These are phyloP conservation scores for Callinectes sapidus DNA, from an alignment of 2,888 invertebrate genomes.

Conservation along the genomic window DNA sequence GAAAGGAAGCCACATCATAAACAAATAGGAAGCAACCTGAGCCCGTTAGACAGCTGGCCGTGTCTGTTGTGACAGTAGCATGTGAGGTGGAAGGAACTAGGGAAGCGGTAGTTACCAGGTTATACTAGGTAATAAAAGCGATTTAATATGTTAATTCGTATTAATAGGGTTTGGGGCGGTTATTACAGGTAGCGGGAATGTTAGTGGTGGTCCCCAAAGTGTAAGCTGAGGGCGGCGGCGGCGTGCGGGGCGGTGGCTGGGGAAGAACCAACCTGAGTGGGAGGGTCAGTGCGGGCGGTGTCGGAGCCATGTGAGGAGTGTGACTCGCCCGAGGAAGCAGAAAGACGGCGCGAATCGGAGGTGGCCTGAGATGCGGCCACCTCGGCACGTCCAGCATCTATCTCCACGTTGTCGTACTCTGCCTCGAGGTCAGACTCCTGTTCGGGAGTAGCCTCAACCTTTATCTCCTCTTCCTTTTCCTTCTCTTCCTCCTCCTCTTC, in stretches of 20 bases:
- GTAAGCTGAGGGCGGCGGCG: constrained; percentile 4
- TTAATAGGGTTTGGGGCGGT: not conserved
- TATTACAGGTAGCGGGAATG: not conserved
- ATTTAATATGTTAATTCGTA: not conserved
- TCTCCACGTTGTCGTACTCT: constrained; percentile 59
- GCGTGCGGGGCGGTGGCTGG: constrained; percentile 42
- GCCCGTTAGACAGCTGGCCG: not conserved
- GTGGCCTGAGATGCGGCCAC: constrained; percentile 26
- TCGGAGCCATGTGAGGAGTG: constrained; percentile 56
- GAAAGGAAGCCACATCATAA: not conserved
- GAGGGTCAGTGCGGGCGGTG: constrained; percentile 49
- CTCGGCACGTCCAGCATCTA: constrained; percentile 23
- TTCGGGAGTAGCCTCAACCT: not conserved
- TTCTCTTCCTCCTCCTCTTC: not conserved
- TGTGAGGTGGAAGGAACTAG: not conserved
- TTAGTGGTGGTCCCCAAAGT: constrained; percentile 21
- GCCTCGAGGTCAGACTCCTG: constrained; percentile 52
- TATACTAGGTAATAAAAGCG: not conserved
- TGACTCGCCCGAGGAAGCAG: constrained; percentile 49
- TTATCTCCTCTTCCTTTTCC: not conserved
- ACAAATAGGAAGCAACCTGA: not conserved
- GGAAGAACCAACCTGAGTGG: constrained; percentile 55
- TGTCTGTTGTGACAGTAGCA: not conserved
- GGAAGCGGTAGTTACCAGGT: not conserved
- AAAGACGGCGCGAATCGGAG: constrained; percentile 39